These are phyloP conservation scores for Cydia fagiglandana DNA, from an alignment of 1,140 invertebrate species.

Conservation along the genomic window DNA sequence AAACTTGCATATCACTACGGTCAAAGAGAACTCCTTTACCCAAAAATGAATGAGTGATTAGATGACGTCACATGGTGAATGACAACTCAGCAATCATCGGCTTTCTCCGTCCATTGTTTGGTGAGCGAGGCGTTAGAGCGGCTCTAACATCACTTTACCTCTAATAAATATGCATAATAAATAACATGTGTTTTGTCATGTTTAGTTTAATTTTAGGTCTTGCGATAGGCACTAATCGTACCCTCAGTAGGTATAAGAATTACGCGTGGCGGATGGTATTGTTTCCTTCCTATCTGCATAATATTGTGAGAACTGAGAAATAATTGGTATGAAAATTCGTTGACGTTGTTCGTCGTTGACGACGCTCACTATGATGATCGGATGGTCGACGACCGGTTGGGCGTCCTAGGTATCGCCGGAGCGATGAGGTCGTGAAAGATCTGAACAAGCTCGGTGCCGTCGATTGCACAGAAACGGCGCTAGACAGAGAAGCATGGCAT, in stretches of 20 bases:
- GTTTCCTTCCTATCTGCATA: no score
- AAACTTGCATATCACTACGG: background rate
- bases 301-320: no score
- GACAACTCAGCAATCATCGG: constrained; percentile 43
- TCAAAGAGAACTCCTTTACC: background rate
- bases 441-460: no score
- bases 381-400: no score
- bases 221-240: background rate
- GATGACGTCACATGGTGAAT: constrained; percentile 1
- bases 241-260: no score
- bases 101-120: constrained; percentile 61
- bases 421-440: no score
- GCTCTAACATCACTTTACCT: constrained; percentile 16
- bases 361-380: background rate
- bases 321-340: constrained; percentile 56
- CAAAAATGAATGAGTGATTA: background rate
- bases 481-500: no score
- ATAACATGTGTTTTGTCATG: background rate
- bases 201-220: background rate
- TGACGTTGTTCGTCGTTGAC: no score
- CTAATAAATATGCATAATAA: background rate
- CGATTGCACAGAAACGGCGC: no score
- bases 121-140: constrained; percentile 36
- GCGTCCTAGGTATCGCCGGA: no score
- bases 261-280: no score